A percentile compares a stretch with the other conserved stretches of the same genome.
Conservation (phyloP, 2,113 vertebrate species). For the Leptobrachium ailaonicum region DNA sequence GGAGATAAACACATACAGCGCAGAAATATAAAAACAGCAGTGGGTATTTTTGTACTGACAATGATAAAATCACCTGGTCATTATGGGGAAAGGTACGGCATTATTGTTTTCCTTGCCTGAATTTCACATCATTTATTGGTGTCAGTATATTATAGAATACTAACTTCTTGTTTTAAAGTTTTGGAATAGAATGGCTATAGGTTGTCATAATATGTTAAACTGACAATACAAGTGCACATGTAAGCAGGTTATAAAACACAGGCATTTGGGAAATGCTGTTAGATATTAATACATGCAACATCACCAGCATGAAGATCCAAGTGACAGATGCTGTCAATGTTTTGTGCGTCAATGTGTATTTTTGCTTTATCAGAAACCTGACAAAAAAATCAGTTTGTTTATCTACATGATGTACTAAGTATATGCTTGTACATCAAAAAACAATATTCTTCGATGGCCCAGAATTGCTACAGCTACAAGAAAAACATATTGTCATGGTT, state of each 20-base stretch:
- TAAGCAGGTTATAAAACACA: background rate
- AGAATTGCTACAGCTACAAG: background rate
- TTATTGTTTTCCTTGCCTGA: no score
- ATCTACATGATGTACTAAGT: background rate
- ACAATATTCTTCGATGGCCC: background rate
- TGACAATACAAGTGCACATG: no score
- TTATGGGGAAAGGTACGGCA: no score
- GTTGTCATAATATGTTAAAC: no score
- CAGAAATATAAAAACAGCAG: no score
- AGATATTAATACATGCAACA: background rate
- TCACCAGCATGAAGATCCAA: background rate
- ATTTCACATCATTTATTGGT: no score
- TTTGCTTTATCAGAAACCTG: background rate
- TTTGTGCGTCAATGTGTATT: background rate
- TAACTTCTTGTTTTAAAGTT: no score
- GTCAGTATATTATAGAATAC: no score
- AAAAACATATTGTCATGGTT: background rate
- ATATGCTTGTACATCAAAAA: background rate
- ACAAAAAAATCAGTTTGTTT: background rate
- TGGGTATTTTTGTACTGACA: no score
- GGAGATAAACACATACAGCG: no score
- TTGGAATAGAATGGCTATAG: no score
- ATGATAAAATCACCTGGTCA: no score
- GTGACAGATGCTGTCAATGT: background rate
- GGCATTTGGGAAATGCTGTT: background rate